phyloP scores from a whole-genome alignment of 1,140 invertebrate species.

The Coenobita brevimanus region DNA sequence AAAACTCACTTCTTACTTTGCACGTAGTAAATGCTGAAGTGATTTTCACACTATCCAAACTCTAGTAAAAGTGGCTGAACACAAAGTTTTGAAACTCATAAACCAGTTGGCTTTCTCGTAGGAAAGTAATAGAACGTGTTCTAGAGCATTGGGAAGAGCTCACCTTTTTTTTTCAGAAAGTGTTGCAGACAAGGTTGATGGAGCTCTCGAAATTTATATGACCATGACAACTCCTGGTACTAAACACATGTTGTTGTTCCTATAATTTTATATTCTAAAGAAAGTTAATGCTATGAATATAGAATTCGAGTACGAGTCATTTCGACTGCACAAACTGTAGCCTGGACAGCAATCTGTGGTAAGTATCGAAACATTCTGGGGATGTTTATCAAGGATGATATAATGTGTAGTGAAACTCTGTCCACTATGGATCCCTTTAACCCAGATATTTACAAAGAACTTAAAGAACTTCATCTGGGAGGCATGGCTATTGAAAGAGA shows the following conservation, averaged over 20 bases:
- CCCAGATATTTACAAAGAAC: constrained; percentile 19
- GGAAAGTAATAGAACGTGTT: constrained; percentile 72
- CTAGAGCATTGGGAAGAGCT: constrained; percentile 72
- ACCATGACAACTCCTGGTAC: constrained; percentile 25
- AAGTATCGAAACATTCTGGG: constrained; percentile 34
- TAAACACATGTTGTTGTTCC: constrained; percentile 39
- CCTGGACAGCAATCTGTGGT: not conserved
- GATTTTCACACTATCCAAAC: constrained; percentile 4
- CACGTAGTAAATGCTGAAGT: constrained; percentile 36
- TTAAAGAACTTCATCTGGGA: constrained; percentile 29
- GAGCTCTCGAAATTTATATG: constrained; percentile 14
- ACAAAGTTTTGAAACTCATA: constrained; percentile 72
- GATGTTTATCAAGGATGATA: constrained; percentile 45
- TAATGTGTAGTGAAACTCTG: constrained; percentile 24
- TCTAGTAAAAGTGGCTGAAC: constrained; percentile 34
- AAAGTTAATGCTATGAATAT: constrained; percentile 35
- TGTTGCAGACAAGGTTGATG: constrained; percentile 43
- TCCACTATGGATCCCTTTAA: constrained; percentile 21
- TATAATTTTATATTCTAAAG: constrained; percentile 25
- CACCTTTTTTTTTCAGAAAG: constrained; percentile 71
- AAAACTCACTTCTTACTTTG: constrained; percentile 44
- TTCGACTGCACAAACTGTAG: constrained; percentile 37
- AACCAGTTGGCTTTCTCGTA: constrained; percentile 73
- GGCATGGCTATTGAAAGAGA: not conserved
- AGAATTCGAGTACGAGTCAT: constrained; percentile 21